Evolutionary conservation across 2,888 invertebrate species (phyloP), one percentile per base, ranked within the genome.

Genomic region (Drosophila paracracens): DNA sequence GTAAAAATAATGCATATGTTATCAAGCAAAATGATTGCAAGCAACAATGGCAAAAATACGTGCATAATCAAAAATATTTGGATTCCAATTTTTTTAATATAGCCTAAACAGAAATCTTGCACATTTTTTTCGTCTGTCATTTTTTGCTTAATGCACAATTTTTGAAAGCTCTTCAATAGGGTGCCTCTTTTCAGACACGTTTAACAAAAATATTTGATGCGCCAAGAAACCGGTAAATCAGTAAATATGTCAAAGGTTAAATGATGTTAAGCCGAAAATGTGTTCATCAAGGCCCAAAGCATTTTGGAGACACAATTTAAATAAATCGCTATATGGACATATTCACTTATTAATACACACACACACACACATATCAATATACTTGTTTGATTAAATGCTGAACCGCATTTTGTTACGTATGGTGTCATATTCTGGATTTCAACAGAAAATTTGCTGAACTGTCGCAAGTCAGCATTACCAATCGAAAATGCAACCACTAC

Each of bases 351-450:
- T 25, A 50, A 50, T 33, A 33, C 16, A 31, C n/a, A 53, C 10
- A 31, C 3, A 51, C 51, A 25, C 13, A 46, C 46, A 25, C 8
- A 33, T 33, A 21, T 48, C 35, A 2, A 25, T 25, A 48, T 48
- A 21, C 33, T n/a, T 25, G 25, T 31, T 67, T 52, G 27, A 59
- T 53, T 27, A 31, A 63, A 40, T 51, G 46, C 16, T 46, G 25
- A 64, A 38, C 43, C 38, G 46, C 61, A 48, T 62, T 46, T 35
- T 27, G 59, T 65, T 78, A 56, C 48, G 56, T 52, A 35, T 51
- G 76, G 76, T 76, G 74, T 76, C 78, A 52, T 62, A 40, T 76
- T 70, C 69, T 27, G 11, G 16, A 70, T 56, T 78, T 74, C 78
- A 56, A 78, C 78, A 78, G 21, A 70, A 62, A 69, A 52, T 66